Base-by-base conservation (phyloP, 2,888 invertebrate species). In the Eristalis pertinax region DNA sequence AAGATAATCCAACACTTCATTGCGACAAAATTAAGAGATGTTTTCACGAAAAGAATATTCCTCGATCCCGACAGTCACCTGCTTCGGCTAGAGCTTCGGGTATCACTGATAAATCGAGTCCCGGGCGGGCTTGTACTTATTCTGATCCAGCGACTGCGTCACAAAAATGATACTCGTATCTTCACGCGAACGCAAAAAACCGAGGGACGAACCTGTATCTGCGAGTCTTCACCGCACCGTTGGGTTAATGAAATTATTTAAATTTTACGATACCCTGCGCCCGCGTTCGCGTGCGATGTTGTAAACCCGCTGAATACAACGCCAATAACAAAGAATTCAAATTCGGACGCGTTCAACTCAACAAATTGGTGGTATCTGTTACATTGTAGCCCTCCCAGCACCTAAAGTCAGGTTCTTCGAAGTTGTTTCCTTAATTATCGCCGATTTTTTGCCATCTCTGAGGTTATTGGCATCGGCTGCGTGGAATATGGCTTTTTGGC, bases 1-100 rank as follows among this genome's bases (percentile, higher is more conserved):
- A 87, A 50, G 19, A 84, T 73, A 64, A 87, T 69, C 87, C 79
- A 79, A 74, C 41, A 84, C 38, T 84, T 87, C 87, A 87, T 87
- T 24, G n/a, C 73, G n/a, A 68, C 19, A 50, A 8, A 19, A 2
- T 19, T 50, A 19, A 50, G 8, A 19, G 50, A 1, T 19, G 63
- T n/a, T 62, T 35, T 43, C 19, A 43, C 50, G 19, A 24, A 3
- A 38, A 13, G 41, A n/a, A 65, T 29, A 64, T 50, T 19, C 26
- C 22, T 41, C 38, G 32, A 78, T 73, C 56, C 64, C 64, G 56
- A 68, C 22, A 15, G 32, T 41, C 67, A 79, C 41, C 86, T 86
- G 74, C 19, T 64, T 62, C 24, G 75, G 56, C 11, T 72, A 60
- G 63, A 50, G 83, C 58, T 67, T 75, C 43, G 62, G 67, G 35